Evolutionary conservation across 2,797 vertebrate genomes (phyloP), one percentile per base, ranked within the genome.

Genomic region (Galaxias olidus): DNA sequence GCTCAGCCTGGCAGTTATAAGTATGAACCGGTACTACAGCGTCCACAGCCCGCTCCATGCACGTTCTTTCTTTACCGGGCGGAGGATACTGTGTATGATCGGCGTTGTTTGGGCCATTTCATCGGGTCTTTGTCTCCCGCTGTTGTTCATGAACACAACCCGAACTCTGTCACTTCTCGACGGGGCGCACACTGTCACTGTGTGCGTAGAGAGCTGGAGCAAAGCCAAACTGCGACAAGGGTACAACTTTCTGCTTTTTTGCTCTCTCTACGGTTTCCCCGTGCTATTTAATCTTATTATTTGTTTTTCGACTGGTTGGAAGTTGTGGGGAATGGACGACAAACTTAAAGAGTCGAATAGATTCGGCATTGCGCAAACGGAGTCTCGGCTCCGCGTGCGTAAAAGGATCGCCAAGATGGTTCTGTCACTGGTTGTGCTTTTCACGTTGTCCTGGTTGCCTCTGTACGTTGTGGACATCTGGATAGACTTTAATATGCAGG

Each of bases 401-500:
- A 87, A 85, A 70, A 84, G 84, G 71, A 87, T 89, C 30, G 84
- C 83, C 65, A 89, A 88, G 62, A 90, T 90, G 87, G 86, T 90
- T 55, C 75, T 88, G 30, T 86, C 83, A 3, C 72, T 90, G 43
- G 89, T 90, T 10, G n/a, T 89, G 59, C 86, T 90, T 4, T 90
- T 90, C 61, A 89, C 89, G 0, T 44, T 88, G 60, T 90, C 89
- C 8, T 90, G 89, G 89, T 59, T 90, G 59, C 89, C 89, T 8
- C 73, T 90, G 1, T 89, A 90, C 55, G 84, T 62, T 1, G 68
- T 85, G 46, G 89, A 90, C 61, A 89, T 90, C 43, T 89, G 89
- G 87, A 84, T 90, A 14, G 87, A 90, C 54, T 87, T 89, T 13
- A 85, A 87, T 62, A 83, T 87, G 69, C 73, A 84, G n/a, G n/a